Evolutionary conservation across 1,140 invertebrate genomes (phyloP).

Genomic region (Cyclina sinensis): DNA sequence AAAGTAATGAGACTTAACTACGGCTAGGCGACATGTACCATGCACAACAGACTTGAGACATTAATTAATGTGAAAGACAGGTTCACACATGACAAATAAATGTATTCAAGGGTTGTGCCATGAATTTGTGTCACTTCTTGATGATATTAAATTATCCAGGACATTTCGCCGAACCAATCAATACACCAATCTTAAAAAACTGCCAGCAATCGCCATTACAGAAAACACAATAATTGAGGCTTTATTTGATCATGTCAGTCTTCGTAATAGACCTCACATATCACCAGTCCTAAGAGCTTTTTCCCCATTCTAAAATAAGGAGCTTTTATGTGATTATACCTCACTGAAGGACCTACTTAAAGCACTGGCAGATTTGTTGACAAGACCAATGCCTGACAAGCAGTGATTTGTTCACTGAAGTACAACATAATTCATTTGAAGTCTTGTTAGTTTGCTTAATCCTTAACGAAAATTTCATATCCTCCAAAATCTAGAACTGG

Average conservation of each 20-base stretch:
- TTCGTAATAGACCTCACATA: conserved; percentile 1
- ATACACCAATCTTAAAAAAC: neutral
- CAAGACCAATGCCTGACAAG: neutral
- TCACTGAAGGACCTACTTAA: conserved; percentile 4
- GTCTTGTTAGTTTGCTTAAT: neutral
- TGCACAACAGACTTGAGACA: no score
- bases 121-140: neutral
- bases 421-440: neutral
- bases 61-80: no score
- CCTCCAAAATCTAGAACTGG: no score
- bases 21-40: no score
- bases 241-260: conserved; percentile 8
- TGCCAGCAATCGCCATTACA: neutral
- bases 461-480: no score
- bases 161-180: neutral
- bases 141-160: neutral
- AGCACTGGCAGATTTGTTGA: neutral
- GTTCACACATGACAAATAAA: no score
- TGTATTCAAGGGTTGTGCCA: neutral
- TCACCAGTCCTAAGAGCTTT: neutral
- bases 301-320: neutral
- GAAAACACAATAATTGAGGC: neutral
- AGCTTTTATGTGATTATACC: neutral
- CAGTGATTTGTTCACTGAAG: neutral
- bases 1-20: no score